Evolutionary conservation across 2,888 invertebrate species (phyloP).

Genomic region (Pheosia gnoma): DNA sequence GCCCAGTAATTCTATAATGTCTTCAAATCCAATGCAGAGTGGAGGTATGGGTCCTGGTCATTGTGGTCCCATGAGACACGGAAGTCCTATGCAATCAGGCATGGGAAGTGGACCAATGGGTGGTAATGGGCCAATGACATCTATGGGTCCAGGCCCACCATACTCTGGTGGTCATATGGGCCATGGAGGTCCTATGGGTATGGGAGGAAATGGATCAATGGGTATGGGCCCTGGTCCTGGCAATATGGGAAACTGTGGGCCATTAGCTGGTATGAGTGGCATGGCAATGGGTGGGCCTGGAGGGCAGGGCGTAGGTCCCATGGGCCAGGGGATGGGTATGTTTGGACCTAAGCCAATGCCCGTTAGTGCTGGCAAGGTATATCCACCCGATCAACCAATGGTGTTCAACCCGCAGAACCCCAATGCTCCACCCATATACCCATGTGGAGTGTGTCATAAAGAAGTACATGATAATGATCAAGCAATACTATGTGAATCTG

Average conservation of each 20-base stretch:
- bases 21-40: conserved; percentile 79
- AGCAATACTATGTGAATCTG: conserved; percentile 98
- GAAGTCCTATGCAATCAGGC: conserved; percentile 82
- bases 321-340: conserved; percentile 85
- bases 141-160: conserved; percentile 79
- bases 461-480: conserved; percentile 99
- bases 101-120: conserved; percentile 85
- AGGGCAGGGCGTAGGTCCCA: conserved; percentile 83
- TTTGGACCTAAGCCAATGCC: conserved; percentile 95
- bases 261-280: conserved; percentile 80
- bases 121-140: conserved; percentile 77
- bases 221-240: conserved; percentile 78
- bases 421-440: conserved; percentile 98
- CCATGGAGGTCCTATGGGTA: conserved; percentile 80
- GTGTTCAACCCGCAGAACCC: conserved; percentile 99
- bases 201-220: conserved; percentile 77
- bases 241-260: conserved; percentile 80
- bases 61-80: conserved; percentile 82
- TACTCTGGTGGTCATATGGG: conserved; percentile 80
- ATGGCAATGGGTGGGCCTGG: conserved; percentile 82
- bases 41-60: conserved; percentile 80
- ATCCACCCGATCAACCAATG: conserved; percentile 98
- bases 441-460: conserved; percentile 98
- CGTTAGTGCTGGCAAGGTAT: conserved; percentile 95
- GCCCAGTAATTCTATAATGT: conserved; percentile 82